Evolutionary conservation across 2,113 vertebrate species (phyloP).

Genomic region (Callopanchax toddi): DNA sequence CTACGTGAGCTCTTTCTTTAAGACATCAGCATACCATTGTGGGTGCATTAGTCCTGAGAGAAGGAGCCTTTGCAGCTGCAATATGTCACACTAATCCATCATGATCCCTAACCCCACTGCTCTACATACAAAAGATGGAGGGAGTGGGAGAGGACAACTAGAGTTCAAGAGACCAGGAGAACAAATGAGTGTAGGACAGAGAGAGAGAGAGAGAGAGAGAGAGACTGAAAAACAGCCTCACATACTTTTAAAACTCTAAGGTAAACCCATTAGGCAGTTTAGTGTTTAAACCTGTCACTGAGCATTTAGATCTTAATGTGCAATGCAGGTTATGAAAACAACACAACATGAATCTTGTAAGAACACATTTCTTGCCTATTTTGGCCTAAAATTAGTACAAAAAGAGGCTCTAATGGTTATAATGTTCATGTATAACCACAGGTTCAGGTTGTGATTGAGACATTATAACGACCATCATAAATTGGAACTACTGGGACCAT

Average conservation of each 20-base stretch:
- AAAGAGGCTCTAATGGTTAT: too few relatives aligned
- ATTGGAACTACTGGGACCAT: slow-evolving; percentile 8
- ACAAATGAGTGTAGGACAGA: slow-evolving; percentile 62
- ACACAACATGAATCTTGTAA: slow-evolving; percentile 7
- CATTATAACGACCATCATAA: slow-evolving; percentile 23
- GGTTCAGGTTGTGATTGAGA: slow-evolving; percentile 37
- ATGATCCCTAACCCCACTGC: slow-evolving; percentile 70
- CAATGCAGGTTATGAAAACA: slow-evolving; percentile 11
- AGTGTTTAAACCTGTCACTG: slow-evolving; percentile 31
- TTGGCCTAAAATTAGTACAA: too few relatives aligned
- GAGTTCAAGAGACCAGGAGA: slow-evolving; percentile 71
- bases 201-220: slow-evolving; percentile 4
- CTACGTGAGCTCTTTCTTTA: slow-evolving; percentile 27
- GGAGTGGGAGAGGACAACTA: slow-evolving; percentile 71
- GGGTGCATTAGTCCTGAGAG: slow-evolving; percentile 57
- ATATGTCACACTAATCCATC: slow-evolving; percentile 77
- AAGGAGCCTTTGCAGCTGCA: slow-evolving; percentile 71
- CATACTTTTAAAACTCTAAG: slow-evolving; percentile 52
- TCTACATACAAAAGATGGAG: slow-evolving; percentile 70
- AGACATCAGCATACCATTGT: slow-evolving; percentile 48
- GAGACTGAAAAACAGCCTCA: slow-evolving; percentile 60
- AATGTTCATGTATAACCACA: too few relatives aligned
- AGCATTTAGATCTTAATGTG: slow-evolving; percentile 37
- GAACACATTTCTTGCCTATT: too few relatives aligned
- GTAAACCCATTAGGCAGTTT: slow-evolving; percentile 39